Conservation (phyloP, 2,113 vertebrate genomes). For the Scortum barcoo region DNA sequence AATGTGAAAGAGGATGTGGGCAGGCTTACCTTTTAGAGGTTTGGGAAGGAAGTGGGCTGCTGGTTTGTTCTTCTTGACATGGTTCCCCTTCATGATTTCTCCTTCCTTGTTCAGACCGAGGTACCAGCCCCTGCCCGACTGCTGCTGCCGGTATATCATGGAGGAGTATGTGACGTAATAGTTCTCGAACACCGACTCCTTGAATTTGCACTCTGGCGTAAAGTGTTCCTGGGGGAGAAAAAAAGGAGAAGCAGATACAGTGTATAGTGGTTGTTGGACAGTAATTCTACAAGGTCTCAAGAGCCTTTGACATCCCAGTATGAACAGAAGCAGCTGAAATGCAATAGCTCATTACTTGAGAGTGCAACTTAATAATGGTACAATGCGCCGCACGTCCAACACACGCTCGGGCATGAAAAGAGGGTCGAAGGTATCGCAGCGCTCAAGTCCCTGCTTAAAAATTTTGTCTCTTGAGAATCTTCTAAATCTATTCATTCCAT, state of each 20-base stretch:
- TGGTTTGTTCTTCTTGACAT: constrained; percentile 99
- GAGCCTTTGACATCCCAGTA: constrained; percentile 32
- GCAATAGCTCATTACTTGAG: constrained; percentile 47
- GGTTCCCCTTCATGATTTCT: constrained; percentile 99
- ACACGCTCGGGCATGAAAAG: background rate
- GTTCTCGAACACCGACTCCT: constrained; percentile 99
- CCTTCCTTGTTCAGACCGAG: constrained; percentile 99
- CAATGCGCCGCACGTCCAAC: background rate
- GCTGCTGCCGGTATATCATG: constrained; percentile 99
- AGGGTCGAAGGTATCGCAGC: constrained; percentile 1
- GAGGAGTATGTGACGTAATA: constrained; percentile 99
- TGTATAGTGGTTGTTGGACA: constrained; percentile 29
- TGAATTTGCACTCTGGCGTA: constrained; percentile 99
- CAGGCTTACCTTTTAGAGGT: constrained; percentile 94
- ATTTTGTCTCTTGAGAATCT: constrained; percentile 38
- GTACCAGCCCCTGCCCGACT: constrained; percentile 98
- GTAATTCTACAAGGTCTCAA: constrained; percentile 21
- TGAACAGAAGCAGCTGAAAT: constrained; percentile 39
- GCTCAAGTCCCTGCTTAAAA: constrained; percentile 4
- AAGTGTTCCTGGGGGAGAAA: constrained; percentile 92
- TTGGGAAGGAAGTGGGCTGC: constrained; percentile 99
- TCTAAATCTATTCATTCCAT: constrained; percentile 60
- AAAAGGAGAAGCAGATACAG: constrained; percentile 37
- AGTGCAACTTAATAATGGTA: constrained; percentile 26
- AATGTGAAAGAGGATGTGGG: background rate